Conservation (phyloP, 2,797 vertebrate species). For the Protosalanx chinensis region DNA sequence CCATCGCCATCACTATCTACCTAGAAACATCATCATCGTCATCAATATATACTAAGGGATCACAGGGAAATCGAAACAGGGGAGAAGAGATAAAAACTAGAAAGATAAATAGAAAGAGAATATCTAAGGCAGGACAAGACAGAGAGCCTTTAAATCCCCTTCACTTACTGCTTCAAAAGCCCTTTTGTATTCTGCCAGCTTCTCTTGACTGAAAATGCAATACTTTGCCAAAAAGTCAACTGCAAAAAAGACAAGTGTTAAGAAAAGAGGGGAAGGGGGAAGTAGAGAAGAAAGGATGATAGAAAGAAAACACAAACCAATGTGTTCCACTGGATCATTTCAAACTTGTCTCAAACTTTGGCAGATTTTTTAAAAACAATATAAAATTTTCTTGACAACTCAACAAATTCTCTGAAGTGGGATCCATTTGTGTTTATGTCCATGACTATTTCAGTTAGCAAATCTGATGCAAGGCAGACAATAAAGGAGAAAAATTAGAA, state of each 20-base stretch:
- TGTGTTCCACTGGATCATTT: background rate
- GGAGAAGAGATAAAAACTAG: constrained; percentile 2
- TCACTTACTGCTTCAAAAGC: constrained; percentile 91
- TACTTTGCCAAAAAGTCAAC: constrained; percentile 94
- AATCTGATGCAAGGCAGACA: constrained; percentile 42
- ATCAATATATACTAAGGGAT: background rate
- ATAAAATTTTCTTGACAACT: too few relatives aligned
- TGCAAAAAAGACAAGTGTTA: constrained; percentile 48
- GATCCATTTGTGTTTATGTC: constrained; percentile 18
- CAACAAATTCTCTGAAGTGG: too few relatives aligned
- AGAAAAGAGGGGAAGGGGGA: background rate
- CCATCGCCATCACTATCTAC: constrained; percentile 71
- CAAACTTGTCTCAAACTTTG: too few relatives aligned
- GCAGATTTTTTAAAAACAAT: too few relatives aligned
- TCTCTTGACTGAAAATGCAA: constrained; percentile 89
- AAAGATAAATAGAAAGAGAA: constrained; percentile 60
- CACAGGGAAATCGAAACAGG: background rate
- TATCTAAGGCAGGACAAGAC: constrained; percentile 4
- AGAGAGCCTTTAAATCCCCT: constrained; percentile 62
- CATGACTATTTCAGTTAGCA: constrained; percentile 63
- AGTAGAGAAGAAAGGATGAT: background rate
- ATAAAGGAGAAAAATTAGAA: background rate
- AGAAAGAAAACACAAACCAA: constrained; percentile 12
- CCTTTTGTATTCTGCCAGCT: constrained; percentile 86
- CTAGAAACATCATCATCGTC: constrained; percentile 39